A percentile compares a stretch with the other conserved stretches of the same genome.
Conservation (phyloP, 2,888 invertebrate species). For the Leucophenga montana region DNA sequence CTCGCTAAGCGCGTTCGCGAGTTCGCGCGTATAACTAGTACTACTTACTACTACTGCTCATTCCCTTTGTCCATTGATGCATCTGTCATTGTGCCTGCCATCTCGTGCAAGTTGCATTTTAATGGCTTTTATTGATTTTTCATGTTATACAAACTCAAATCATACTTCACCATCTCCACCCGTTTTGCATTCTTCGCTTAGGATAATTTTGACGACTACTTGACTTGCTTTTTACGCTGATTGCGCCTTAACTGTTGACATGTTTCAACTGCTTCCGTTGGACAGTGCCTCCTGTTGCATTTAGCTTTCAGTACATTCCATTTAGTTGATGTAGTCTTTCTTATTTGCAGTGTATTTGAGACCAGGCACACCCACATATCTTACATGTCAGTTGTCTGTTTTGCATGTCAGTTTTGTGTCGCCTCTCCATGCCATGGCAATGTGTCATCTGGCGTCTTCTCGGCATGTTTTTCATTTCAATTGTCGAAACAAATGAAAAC, state of each 20-base stretch:
- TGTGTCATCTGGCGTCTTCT: constrained; percentile 24
- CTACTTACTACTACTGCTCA: constrained; percentile 12
- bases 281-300: constrained; percentile 26
- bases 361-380: constrained; percentile 56
- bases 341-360: constrained; percentile 49
- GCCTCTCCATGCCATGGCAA: constrained; percentile 49
- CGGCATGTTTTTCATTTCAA: constrained; percentile 15
- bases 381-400: constrained; percentile 54
- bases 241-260: constrained; percentile 9
- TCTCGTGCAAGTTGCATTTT: constrained; percentile 51
- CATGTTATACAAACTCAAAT: not conserved
- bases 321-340: constrained; percentile 34
- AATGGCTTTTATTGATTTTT: constrained; percentile 64
- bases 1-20: constrained; percentile 11
- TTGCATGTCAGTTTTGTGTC: constrained; percentile 60
- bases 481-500: constrained; percentile 10
- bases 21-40: not conserved
- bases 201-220: not conserved
- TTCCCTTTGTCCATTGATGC: not conserved
- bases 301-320: not conserved
- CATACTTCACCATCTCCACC: too few relatives aligned
- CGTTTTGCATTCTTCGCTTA: not conserved
- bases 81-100: constrained; percentile 6
- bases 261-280: not conserved
- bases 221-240: not conserved